Base-by-base conservation (phyloP, 1,140 invertebrate genomes). In the Drosophila dunni region DNA sequence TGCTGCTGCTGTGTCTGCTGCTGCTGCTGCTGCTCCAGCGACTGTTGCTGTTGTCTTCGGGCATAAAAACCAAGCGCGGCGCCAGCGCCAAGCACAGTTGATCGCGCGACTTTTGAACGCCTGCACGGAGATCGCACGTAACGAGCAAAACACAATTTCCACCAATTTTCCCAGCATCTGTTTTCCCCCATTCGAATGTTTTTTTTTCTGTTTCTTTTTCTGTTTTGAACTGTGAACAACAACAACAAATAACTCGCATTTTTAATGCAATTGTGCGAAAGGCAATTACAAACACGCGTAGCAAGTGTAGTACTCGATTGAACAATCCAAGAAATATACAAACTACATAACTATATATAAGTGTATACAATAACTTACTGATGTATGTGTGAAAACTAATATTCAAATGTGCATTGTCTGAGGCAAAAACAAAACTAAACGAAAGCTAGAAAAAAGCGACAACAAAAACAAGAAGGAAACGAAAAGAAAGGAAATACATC, bases 41-140 rank as follows among this genome's bases (percentile, higher is more conserved):
- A 24, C 24, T 64, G 48, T 46, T 7, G 46, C 11, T 51, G 61
- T 29, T 29, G 62, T 57, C 24, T 10, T 64, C 62, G 57, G 63
- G 79, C 80, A 90, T 90, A 90, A 83, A 90, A 90, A 88, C 88
- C 56, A 78, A 78, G 68, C 70, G 63, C 82, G 61, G 54, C 65
- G 75, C 64, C 78, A 76, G 82, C 88, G 80, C 78, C 79, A 79
- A 67, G 60, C 82, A 82, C 80, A 90, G 88, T 90, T 74, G 73
- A 67, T 74, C 78, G 70, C 88, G 88, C 88, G 88, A 88, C 79
- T 78, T 88, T 90, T 91, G 73, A 88, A 91, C 79, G 82, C 75
- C 73, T 69, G 69, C 77, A 88, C 53, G 69, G 69, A 57, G 69
- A 57, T 15, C 54, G 53, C 33, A 63, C 45, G 44, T 34, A 66